Percentiles rank a stretch among this genome's conserved stretches.
Conservation (phyloP, 2,888 invertebrate genomes). For the Clanis bilineata region DNA sequence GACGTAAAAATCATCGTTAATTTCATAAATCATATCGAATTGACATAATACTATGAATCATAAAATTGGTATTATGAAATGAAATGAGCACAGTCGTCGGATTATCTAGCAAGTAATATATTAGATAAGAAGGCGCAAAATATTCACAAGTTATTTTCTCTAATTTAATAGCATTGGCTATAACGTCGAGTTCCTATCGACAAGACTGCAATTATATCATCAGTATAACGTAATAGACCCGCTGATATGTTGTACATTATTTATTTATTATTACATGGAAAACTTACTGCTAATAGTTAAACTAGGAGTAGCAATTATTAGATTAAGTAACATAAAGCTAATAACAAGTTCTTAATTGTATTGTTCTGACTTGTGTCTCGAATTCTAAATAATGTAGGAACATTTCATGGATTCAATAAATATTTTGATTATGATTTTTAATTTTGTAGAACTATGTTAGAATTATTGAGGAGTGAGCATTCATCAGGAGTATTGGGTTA, state of each 20-base stretch:
- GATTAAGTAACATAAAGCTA: too few relatives aligned
- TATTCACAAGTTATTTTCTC: not conserved
- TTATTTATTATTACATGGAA: too few relatives aligned
- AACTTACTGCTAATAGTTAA: not conserved
- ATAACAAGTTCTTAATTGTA: too few relatives aligned
- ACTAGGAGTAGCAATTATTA: too few relatives aligned
- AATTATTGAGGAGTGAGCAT: too few relatives aligned
- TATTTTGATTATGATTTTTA: too few relatives aligned
- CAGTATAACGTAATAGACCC: slow-evolving; percentile 40
- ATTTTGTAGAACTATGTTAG: too few relatives aligned
- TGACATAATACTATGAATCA: not conserved
- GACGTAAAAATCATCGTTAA: too few relatives aligned
- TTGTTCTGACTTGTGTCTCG: too few relatives aligned
- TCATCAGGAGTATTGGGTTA: too few relatives aligned
- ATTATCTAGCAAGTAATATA: not conserved
- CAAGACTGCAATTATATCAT: slow-evolving; percentile 54
- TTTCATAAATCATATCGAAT: not conserved
- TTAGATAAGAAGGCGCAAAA: not conserved
- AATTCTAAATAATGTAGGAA: too few relatives aligned
- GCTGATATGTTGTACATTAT: slow-evolving; percentile 43
- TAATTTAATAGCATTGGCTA: slow-evolving; percentile 1
- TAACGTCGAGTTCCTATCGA: slow-evolving; percentile 35
- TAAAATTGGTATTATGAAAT: not conserved
- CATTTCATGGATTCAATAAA: too few relatives aligned
- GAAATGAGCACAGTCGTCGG: slow-evolving; percentile 7